phyloP scores from a whole-genome alignment of 2,888 invertebrate species.

The Phortica magna region DNA sequence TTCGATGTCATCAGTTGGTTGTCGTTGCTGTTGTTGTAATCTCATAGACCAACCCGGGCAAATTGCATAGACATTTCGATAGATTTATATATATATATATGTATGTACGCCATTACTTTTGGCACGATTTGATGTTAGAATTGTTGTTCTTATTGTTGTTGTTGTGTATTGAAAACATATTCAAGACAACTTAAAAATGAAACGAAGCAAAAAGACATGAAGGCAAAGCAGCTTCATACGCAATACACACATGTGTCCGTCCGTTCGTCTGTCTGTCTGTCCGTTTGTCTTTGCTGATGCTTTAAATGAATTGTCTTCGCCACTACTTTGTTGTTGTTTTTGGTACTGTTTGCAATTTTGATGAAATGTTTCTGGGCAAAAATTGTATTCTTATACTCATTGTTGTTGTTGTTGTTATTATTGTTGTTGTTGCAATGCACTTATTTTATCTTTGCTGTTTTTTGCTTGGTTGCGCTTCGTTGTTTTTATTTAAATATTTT shows the following conservation, averaged over 20 bases:
- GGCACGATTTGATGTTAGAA: conserved; percentile 36
- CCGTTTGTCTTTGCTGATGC: conserved; percentile 50
- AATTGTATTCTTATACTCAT: neutral
- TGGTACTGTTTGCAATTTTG: neutral
- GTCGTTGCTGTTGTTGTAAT: conserved; percentile 54
- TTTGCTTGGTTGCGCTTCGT: conserved; percentile 20
- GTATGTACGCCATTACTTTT: conserved; percentile 50
- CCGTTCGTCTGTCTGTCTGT: conserved; percentile 36
- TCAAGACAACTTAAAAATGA: conserved; percentile 30
- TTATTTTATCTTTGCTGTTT: neutral
- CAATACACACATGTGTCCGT: neutral
- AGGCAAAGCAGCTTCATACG: neutral
- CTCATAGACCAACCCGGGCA: conserved; percentile 50
- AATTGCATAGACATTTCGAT: conserved; percentile 27
- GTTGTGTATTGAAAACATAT: conserved; percentile 31
- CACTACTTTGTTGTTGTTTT: conserved; percentile 36
- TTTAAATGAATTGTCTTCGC: conserved; percentile 69
- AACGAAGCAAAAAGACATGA: neutral
- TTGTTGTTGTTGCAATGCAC: neutral
- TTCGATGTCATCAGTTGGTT: conserved; percentile 28
- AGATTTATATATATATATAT: conserved; percentile 22
- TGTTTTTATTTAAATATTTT: conserved; percentile 22
- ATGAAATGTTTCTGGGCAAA: neutral
- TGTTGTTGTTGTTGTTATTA: neutral
- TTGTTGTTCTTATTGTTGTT: neutral